Evolutionary conservation across 2,113 vertebrate species (phyloP).

Genomic region (Pelodiscus sinensis): DNA sequence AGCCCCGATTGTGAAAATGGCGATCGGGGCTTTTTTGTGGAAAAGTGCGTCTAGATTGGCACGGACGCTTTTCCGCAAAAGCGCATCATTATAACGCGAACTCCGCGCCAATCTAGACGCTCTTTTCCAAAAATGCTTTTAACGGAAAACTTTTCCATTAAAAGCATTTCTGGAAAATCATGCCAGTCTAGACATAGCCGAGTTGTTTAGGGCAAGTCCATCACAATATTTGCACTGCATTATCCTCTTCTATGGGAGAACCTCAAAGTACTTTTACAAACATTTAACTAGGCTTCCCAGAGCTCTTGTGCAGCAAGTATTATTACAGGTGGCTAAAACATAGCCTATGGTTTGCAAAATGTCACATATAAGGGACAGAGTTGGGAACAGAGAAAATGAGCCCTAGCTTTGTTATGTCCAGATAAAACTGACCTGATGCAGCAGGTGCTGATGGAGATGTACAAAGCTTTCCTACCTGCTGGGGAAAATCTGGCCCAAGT

Average conservation of each 20-base stretch:
- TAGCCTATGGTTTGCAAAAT: neutral
- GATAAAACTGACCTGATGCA: neutral
- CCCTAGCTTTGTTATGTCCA: fast-evolving
- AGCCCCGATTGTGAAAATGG: too few relatives aligned
- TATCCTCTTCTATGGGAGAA: neutral
- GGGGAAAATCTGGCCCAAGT: neutral
- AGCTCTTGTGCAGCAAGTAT: fast-evolving
- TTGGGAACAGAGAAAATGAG: neutral
- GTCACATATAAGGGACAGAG: neutral
- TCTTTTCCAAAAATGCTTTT: too few relatives aligned
- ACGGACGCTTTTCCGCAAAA: too few relatives aligned
- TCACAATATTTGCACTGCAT: neutral
- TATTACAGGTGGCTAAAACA: neutral
- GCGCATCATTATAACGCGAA: too few relatives aligned
- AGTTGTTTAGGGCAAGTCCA: neutral
- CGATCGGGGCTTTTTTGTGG: too few relatives aligned
- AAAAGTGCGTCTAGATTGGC: too few relatives aligned
- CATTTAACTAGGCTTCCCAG: neutral
- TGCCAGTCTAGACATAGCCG: too few relatives aligned
- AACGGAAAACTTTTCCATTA: too few relatives aligned
- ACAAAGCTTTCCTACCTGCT: neutral
- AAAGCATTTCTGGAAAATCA: too few relatives aligned
- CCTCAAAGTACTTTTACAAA: neutral
- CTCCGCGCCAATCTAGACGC: too few relatives aligned
- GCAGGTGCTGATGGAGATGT: neutral